phyloP scores from a whole-genome alignment of 2,888 invertebrate species.

The Caenorhabditis sp. region DNA sequence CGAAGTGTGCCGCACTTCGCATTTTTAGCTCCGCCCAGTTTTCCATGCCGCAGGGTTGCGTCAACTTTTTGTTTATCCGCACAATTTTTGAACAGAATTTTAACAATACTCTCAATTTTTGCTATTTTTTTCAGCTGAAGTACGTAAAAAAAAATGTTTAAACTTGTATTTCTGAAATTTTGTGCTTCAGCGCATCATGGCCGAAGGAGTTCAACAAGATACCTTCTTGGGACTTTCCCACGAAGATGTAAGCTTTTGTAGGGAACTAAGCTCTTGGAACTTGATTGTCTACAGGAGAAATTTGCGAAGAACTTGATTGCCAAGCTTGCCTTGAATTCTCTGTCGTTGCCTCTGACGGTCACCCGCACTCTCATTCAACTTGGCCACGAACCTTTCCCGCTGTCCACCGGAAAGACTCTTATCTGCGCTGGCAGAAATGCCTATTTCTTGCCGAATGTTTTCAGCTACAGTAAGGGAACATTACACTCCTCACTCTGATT shows the following conservation, averaged over 20 bases:
- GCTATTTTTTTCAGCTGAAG: too few relatives aligned
- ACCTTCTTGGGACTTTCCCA: constrained; percentile 51
- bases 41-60: constrained; percentile 34
- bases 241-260: constrained; percentile 38
- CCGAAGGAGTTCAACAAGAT: constrained; percentile 47
- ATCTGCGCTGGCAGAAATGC: constrained; percentile 73
- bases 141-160: too few relatives aligned
- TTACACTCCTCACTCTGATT: too few relatives aligned
- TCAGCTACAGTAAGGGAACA: constrained; percentile 77
- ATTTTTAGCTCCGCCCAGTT: constrained; percentile 28
- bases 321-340: constrained; percentile 61
- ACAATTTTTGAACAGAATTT: background rate
- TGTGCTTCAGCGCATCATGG: constrained; percentile 33
- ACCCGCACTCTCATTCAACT: constrained; percentile 73
- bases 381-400: constrained; percentile 78
- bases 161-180: too few relatives aligned
- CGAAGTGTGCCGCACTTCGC: constrained; percentile 14
- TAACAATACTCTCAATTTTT: background rate
- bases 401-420: constrained; percentile 72
- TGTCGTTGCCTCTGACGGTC: constrained; percentile 71
- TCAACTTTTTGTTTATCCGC: constrained; percentile 43
- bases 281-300: constrained; percentile 62
- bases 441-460: constrained; percentile 78
- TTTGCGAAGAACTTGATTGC: constrained; percentile 64
- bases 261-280: background rate